phyloP scores from a whole-genome alignment of 1,140 invertebrate genomes.

The Sitodiplosis mosellana region DNA sequence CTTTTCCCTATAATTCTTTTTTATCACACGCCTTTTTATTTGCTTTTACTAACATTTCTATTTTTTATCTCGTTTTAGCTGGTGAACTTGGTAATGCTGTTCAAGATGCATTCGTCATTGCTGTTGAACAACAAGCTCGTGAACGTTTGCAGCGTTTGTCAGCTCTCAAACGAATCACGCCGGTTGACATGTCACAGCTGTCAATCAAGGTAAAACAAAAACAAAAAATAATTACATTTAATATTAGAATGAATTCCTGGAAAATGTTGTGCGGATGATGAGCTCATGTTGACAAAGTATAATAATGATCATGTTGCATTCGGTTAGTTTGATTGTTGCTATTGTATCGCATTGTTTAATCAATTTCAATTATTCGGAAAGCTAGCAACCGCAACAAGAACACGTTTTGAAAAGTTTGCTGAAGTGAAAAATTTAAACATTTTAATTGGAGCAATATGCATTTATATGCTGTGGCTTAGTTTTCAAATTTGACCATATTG shows the following conservation, averaged over 20 bases:
- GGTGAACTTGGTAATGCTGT: slow-evolving; percentile 74
- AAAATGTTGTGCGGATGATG: too few species aligned
- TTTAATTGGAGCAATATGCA: background rate
- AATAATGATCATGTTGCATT: too few species aligned
- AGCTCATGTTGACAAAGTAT: too few species aligned
- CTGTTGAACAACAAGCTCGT: slow-evolving; percentile 80
- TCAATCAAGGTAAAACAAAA: slow-evolving; percentile 54
- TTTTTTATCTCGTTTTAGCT: slow-evolving; percentile 41
- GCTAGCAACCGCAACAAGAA: too few species aligned
- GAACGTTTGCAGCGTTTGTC: slow-evolving; percentile 79
- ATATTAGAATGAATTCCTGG: too few species aligned
- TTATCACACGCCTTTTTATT: background rate
- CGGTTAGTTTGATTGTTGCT: too few species aligned
- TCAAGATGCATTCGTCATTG: slow-evolving; percentile 93
- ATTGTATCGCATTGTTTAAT: too few species aligned
- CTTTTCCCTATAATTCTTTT: too few species aligned
- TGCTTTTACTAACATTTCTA: background rate
- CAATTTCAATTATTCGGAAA: too few species aligned
- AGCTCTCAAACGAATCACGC: slow-evolving; percentile 75
- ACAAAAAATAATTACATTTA: too few species aligned
- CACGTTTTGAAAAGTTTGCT: too few species aligned
- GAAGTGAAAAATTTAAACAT: background rate
- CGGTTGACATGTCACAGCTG: slow-evolving; percentile 87
- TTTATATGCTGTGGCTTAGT: background rate
- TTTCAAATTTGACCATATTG: too few species aligned